A percentile compares a stretch with the other conserved stretches of the same genome.
phyloP scores from a whole-genome alignment of 2,797 vertebrate genomes.

The Monodelphis domestica region DNA sequence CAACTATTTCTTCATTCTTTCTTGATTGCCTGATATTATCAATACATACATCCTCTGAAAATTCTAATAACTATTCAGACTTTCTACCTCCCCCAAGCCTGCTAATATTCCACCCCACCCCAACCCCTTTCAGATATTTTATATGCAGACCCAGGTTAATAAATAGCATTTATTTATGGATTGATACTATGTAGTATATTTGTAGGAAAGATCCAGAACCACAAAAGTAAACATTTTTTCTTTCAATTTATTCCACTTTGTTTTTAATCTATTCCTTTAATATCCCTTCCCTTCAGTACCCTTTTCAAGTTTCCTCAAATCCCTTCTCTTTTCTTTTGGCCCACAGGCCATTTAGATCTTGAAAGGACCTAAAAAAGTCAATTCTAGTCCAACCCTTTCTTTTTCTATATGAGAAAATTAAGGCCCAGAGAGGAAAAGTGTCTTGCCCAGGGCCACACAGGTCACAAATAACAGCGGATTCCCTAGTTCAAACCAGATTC shows the following conservation, averaged over 20 bases:
- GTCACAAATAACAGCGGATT: neutral
- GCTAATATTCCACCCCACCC: neutral
- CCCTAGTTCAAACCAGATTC: neutral
- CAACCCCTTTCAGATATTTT: neutral
- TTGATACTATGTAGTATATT: neutral
- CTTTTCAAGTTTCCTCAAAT: neutral
- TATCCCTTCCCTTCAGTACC: neutral
- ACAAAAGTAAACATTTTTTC: neutral
- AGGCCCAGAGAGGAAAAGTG: neutral
- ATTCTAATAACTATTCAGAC: neutral
- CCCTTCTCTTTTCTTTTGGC: neutral
- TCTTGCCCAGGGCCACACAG: too few relatives aligned
- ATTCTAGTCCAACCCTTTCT: neutral
- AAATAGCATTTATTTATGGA: neutral
- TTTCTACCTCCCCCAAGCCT: neutral
- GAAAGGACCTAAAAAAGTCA: neutral
- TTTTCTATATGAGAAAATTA: neutral
- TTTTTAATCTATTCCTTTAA: neutral
- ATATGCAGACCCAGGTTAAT: neutral
- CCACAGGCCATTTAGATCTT: neutral
- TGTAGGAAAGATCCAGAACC: neutral
- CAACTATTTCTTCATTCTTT: neutral
- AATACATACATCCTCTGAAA: neutral
- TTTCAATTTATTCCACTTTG: neutral
- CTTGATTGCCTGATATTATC: neutral